These are phyloP conservation scores for Agrotis ipsilon DNA, from an alignment of 2,888 invertebrate genomes.

Conservation along the genomic window DNA sequence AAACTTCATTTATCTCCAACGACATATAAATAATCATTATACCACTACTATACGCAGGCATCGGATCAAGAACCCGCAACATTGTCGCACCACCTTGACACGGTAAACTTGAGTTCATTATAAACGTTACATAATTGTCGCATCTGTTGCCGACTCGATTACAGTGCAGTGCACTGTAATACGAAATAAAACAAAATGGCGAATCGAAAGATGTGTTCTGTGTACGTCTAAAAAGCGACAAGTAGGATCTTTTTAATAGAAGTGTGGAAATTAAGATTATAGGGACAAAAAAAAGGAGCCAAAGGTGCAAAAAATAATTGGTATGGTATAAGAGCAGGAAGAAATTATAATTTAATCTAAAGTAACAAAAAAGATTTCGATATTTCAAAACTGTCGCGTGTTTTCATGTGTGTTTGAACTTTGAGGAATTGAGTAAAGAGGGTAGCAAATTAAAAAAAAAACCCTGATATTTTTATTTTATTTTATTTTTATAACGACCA, in stretches of 20 bases:
- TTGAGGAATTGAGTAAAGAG: no score
- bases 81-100: conserved; percentile 73
- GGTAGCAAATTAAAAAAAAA: no score
- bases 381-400: no score
- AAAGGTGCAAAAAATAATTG: no score
- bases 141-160: conserved; percentile 33
- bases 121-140: conserved; percentile 56
- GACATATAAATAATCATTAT: conserved; percentile 30
- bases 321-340: no score
- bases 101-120: conserved; percentile 67
- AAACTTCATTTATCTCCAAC: conserved; percentile 1
- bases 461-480: no score
- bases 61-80: conserved; percentile 66
- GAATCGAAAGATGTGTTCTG: not conserved
- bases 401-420: no score
- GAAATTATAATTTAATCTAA: no score
- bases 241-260: no score
- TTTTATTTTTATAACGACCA: not conserved
- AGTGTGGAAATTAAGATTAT: no score
- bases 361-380: no score
- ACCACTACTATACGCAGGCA: not conserved
- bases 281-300: no score
- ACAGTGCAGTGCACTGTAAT: conserved; percentile 9
- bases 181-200: conserved; percentile 6
- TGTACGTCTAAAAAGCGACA: not conserved